Conservation (phyloP, 1,140 invertebrate species). For the Centruroides sculpturatus region DNA sequence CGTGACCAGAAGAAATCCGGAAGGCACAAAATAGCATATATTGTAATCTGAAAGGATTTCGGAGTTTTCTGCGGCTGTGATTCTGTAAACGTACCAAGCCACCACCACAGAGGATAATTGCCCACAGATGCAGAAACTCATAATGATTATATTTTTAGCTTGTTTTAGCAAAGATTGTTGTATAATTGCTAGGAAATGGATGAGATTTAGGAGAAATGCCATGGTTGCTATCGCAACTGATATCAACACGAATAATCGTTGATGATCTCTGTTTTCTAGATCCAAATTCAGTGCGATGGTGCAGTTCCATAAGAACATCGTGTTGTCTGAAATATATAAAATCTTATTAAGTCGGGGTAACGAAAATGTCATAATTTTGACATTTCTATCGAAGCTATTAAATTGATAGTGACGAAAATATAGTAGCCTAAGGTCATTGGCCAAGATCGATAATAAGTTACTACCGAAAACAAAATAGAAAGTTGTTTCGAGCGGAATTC, state of each 20-base stretch:
- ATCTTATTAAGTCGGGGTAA: too few species aligned
- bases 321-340: too few species aligned
- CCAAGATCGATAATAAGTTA: too few species aligned
- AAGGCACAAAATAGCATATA: neutral
- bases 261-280: too few species aligned
- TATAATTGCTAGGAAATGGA: constrained; percentile 1
- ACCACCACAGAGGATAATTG: neutral
- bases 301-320: too few species aligned
- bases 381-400: too few species aligned
- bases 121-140: constrained; percentile 2
- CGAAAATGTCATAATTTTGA: too few species aligned
- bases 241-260: neutral
- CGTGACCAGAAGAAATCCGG: neutral
- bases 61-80: neutral
- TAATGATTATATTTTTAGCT: constrained; percentile 4
- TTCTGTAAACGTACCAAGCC: neutral
- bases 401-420: too few species aligned
- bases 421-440: too few species aligned
- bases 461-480: too few species aligned
- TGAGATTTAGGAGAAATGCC: constrained; percentile 5
- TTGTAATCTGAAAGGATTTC: neutral
- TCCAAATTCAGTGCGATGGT: too few species aligned
- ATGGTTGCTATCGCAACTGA: neutral
- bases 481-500: too few species aligned
- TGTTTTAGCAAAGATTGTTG: neutral